Evolutionary conservation across 2,113 vertebrate species (phyloP).

Genomic region (Trinectes maculatus): DNA sequence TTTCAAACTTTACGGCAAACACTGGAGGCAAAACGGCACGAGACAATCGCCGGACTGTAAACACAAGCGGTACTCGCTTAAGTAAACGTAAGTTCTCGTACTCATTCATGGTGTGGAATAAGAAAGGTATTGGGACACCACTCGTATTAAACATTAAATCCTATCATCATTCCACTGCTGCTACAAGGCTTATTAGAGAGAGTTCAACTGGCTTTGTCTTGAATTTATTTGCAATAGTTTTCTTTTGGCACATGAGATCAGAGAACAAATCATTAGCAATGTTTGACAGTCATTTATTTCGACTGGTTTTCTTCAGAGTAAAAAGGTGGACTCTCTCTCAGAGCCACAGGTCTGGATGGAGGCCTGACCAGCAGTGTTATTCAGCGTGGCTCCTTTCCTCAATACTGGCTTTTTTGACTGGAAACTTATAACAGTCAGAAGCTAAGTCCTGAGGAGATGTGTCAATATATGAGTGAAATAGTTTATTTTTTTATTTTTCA

Average conservation of each 20-base stretch:
- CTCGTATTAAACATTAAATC: too few relatives aligned
- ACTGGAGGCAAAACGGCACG: too few relatives aligned
- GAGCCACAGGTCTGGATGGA: slow-evolving; percentile 19
- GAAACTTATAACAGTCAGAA: slow-evolving; percentile 36
- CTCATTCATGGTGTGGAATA: too few relatives aligned
- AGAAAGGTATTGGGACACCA: too few relatives aligned
- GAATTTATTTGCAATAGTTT: slow-evolving; percentile 2
- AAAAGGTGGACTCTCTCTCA: slow-evolving; percentile 13
- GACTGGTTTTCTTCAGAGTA: slow-evolving; percentile 7
- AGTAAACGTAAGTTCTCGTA: too few relatives aligned
- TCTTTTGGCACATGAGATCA: slow-evolving; percentile 6
- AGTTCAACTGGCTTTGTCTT: neutral
- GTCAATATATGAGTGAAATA: slow-evolving; percentile 59
- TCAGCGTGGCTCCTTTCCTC: slow-evolving; percentile 9
- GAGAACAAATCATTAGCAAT: neutral
- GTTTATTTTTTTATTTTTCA: slow-evolving; percentile 28
- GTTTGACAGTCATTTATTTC: neutral
- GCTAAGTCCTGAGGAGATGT: slow-evolving; percentile 36
- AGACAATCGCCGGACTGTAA: too few relatives aligned
- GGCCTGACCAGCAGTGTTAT: slow-evolving; percentile 15
- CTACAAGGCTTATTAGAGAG: neutral
- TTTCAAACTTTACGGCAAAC: too few relatives aligned
- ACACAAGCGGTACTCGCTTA: too few relatives aligned
- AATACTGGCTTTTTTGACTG: slow-evolving; percentile 22
- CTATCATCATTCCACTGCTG: neutral